Percentiles rank a stretch among this genome's conserved stretches.
Evolutionary conservation across 2,888 invertebrate species (phyloP).

Genomic region (Eupithecia subumbrata): DNA sequence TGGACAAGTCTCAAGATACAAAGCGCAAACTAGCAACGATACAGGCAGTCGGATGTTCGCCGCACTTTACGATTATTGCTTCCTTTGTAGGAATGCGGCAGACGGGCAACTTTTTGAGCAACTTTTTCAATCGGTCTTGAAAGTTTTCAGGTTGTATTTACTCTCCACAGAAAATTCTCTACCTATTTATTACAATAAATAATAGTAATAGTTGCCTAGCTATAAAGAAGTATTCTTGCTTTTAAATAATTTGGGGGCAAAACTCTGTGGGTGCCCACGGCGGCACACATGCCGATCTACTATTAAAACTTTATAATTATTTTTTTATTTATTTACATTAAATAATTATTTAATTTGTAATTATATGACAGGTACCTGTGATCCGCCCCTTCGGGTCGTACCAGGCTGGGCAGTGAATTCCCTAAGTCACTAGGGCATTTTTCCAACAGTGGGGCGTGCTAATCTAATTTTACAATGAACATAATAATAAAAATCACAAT

Average conservation of each 20-base stretch:
- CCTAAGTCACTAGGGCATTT: too few species aligned
- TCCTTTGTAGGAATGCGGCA: conserved; percentile 29
- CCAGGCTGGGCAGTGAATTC: too few species aligned
- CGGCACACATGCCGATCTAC: neutral
- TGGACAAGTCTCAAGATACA: conserved; percentile 47
- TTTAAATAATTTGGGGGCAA: neutral
- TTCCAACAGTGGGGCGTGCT: too few species aligned
- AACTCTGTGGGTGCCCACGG: neutral
- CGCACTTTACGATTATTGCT: conserved; percentile 45
- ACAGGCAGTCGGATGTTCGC: conserved; percentile 38
- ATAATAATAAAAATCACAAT: too few species aligned
- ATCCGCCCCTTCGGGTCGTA: too few species aligned
- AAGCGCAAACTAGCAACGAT: conserved; percentile 43
- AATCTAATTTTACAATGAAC: too few species aligned
- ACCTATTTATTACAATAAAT: too few species aligned
- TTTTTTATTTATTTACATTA: too few species aligned
- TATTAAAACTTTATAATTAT: too few species aligned
- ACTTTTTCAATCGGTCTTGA: neutral
- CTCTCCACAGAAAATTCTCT: neutral
- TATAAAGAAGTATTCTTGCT: neutral
- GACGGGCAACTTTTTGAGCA: conserved; percentile 23
- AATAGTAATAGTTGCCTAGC: neutral
- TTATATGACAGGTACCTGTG: too few species aligned
- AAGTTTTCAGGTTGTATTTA: neutral
- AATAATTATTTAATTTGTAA: too few species aligned